Evolutionary conservation across 1,140 invertebrate genomes (phyloP).

Genomic region (Meloidogyne hapla): DNA sequence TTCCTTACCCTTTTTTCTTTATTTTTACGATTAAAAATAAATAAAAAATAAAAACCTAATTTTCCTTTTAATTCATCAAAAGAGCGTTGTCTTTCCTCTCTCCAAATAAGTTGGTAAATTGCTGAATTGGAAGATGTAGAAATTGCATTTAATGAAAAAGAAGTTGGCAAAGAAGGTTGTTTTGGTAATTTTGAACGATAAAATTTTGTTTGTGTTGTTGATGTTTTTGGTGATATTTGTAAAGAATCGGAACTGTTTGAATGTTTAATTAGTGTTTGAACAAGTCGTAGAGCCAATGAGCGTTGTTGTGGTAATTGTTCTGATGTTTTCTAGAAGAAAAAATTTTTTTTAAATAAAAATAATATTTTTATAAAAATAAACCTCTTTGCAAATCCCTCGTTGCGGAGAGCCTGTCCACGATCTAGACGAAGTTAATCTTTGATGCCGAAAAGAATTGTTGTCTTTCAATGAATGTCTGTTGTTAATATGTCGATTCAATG

Average conservation of each 20-base stretch:
- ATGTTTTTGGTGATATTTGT: background rate
- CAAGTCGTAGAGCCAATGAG: background rate
- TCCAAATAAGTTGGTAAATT: background rate
- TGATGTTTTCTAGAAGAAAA: background rate
- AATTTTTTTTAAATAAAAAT: background rate
- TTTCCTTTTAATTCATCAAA: background rate
- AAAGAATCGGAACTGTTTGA: conserved; percentile 21
- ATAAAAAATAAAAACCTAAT: background rate
- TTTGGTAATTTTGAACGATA: background rate
- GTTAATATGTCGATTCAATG: background rate
- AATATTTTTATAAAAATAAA: background rate
- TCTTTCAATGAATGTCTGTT: background rate
- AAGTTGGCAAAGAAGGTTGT: background rate
- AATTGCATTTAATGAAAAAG: conserved; percentile 6
- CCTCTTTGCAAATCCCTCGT: background rate
- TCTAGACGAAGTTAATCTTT: background rate
- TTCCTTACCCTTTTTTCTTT: too few relatives aligned
- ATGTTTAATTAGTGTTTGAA: conserved; percentile 3
- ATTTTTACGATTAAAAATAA: too few relatives aligned
- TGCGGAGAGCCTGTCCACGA: background rate
- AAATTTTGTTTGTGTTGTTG: background rate
- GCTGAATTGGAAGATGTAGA: background rate
- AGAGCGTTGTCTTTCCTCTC: background rate
- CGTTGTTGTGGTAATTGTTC: background rate
- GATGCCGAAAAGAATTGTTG: background rate